phyloP scores from a whole-genome alignment of 1,140 invertebrate species.

The Nixonia krombeini region DNA sequence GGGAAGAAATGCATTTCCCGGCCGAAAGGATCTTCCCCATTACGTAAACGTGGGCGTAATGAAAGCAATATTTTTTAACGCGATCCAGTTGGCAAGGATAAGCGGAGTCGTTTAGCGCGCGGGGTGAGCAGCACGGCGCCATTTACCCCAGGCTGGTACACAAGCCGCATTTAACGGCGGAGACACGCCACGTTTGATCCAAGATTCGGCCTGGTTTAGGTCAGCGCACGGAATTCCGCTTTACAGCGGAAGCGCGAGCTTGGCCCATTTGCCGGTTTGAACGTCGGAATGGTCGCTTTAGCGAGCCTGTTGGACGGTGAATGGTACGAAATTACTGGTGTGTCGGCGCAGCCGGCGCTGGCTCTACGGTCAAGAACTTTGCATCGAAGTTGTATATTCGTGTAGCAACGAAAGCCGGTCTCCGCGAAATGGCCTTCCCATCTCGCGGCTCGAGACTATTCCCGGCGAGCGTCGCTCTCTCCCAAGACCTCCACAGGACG shows the following conservation, averaged over 20 bases:
- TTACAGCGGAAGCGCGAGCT: background rate
- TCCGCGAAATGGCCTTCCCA: conserved; percentile 3
- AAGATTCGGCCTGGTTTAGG: conserved; percentile 28
- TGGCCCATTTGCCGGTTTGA: conserved; percentile 21
- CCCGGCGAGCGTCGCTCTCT: background rate
- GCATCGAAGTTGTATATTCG: conserved; percentile 20
- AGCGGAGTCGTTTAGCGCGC: too few relatives aligned
- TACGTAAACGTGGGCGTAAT: too few relatives aligned
- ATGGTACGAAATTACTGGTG: conserved; percentile 30
- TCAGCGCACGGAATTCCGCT: conserved; percentile 28
- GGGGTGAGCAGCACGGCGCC: too few relatives aligned
- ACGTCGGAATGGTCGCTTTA: conserved; percentile 26
- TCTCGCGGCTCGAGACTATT: background rate
- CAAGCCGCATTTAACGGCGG: background rate
- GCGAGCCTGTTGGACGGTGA: conserved; percentile 9
- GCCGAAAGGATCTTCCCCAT: too few relatives aligned
- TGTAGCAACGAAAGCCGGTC: conserved; percentile 7
- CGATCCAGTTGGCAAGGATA: too few relatives aligned
- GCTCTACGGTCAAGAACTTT: conserved; percentile 20
- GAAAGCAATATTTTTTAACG: too few relatives aligned
- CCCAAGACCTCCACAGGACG: conserved; percentile 5
- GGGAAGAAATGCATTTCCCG: too few relatives aligned
- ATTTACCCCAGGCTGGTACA: background rate
- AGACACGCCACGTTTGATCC: conserved; percentile 18
- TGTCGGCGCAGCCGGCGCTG: conserved; percentile 20